phyloP scores from a whole-genome alignment of 2,797 vertebrate species.

The Diplodus sargus region DNA sequence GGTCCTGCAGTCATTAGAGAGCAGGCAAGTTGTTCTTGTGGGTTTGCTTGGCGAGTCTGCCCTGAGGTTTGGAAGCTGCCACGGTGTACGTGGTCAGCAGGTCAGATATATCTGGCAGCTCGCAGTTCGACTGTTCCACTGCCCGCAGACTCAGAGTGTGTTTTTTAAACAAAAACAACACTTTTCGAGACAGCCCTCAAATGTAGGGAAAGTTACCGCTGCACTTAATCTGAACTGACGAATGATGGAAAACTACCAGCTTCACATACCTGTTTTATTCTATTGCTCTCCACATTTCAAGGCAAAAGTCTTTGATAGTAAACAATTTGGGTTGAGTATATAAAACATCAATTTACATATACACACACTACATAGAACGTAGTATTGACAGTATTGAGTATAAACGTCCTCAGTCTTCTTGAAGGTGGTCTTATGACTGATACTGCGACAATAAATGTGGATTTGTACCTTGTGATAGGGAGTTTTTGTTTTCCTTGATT shows the following conservation, averaged over 20 bases:
- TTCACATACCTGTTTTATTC: background rate
- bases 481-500: background rate
- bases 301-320: background rate
- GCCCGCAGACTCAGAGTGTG: slow-evolving; percentile 60
- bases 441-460: background rate
- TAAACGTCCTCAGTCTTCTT: too few relatives aligned
- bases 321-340: background rate
- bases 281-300: background rate
- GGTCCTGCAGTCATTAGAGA: slow-evolving; percentile 55
- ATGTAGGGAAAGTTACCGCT: slow-evolving; percentile 37
- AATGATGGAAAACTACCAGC: background rate
- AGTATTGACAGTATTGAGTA: background rate
- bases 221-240: slow-evolving; percentile 6
- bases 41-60: slow-evolving; percentile 59
- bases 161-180: slow-evolving; percentile 69
- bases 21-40: slow-evolving; percentile 60
- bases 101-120: slow-evolving; percentile 73
- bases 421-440: background rate
- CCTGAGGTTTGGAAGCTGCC: slow-evolving; percentile 68
- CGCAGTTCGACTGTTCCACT: slow-evolving; percentile 37
- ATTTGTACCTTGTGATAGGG: background rate
- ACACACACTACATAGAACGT: too few relatives aligned
- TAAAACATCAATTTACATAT: background rate
- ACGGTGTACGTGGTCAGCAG: slow-evolving; percentile 65
- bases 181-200: slow-evolving; percentile 35